Evolutionary conservation across 2,888 invertebrate genomes (phyloP).

Genomic region (Agrochola litura): DNA sequence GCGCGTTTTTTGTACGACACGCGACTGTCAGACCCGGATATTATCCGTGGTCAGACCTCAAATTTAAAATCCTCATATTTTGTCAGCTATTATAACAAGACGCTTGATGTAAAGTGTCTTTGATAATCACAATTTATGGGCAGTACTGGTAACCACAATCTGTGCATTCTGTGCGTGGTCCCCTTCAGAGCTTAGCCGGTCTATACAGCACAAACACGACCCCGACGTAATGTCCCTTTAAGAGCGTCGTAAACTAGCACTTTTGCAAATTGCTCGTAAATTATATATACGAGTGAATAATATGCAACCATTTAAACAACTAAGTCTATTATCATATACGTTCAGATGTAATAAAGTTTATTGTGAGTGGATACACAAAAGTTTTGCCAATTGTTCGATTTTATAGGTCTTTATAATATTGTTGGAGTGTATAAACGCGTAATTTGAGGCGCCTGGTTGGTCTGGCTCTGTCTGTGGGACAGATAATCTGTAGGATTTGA

Average conservation of each 20-base stretch:
- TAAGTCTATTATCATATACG: constrained; percentile 74
- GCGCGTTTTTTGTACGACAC: background rate
- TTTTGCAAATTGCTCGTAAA: constrained; percentile 87
- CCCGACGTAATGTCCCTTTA: constrained; percentile 67
- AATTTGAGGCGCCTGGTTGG: constrained; percentile 26
- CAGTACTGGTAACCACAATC: constrained; percentile 26
- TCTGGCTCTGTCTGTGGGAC: constrained; percentile 4
- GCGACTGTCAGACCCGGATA: background rate
- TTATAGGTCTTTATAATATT: constrained; percentile 56
- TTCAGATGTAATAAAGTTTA: constrained; percentile 73
- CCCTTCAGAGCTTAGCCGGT: constrained; percentile 32
- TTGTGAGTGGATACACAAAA: constrained; percentile 66
- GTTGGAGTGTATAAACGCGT: constrained; percentile 29
- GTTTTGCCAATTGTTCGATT: constrained; percentile 62
- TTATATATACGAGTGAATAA: constrained; percentile 78
- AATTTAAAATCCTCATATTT: background rate
- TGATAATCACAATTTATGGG: constrained; percentile 43
- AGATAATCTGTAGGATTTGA: constrained; percentile 33
- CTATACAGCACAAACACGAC: constrained; percentile 53
- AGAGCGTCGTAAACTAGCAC: constrained; percentile 80
- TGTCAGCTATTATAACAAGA: background rate
- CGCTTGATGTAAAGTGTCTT: background rate
- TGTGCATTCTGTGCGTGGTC: constrained; percentile 11
- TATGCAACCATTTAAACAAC: constrained; percentile 73
- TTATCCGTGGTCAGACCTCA: background rate